Conservation (phyloP, 1,140 invertebrate species). For the Drosophila novamexicana region DNA sequence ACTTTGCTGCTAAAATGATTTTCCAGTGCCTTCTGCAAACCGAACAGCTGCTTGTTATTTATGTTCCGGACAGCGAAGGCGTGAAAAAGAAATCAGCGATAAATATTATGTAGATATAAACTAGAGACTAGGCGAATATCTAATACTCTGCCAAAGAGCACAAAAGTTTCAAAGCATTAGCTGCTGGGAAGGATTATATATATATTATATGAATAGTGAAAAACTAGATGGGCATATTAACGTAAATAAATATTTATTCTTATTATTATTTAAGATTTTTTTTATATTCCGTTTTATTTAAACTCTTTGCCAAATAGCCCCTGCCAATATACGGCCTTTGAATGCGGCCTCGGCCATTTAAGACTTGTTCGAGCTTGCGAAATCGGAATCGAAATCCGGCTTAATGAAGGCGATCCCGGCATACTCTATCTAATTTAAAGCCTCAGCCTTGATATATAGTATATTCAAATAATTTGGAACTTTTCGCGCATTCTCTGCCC, state of each 20-base stretch:
- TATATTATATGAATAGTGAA: too few relatives aligned
- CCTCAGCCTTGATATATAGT: background rate
- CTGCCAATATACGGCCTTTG: too few relatives aligned
- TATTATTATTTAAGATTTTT: too few relatives aligned
- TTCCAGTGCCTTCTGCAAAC: conserved; percentile 24
- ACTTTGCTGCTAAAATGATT: conserved; percentile 61
- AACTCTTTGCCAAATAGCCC: too few relatives aligned
- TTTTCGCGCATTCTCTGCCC: background rate
- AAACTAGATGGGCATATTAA: too few relatives aligned
- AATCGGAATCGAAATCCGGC: too few relatives aligned
- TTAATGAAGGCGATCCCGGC: background rate
- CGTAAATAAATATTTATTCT: too few relatives aligned
- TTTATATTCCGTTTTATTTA: too few relatives aligned
- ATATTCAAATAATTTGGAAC: conserved; percentile 20
- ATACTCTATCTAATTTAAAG: background rate
- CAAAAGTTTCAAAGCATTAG: background rate
- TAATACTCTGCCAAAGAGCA: background rate
- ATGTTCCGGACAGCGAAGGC: conserved; percentile 21
- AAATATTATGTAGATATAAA: background rate
- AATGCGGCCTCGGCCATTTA: too few relatives aligned
- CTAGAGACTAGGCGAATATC: background rate
- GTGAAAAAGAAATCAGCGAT: conserved; percentile 16
- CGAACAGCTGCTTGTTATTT: conserved; percentile 66
- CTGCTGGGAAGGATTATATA: too few relatives aligned
- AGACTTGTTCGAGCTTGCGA: too few relatives aligned